A percentile compares a stretch with the other conserved stretches of the same genome.
phyloP scores from a whole-genome alignment of 2,888 invertebrate species.

The Slavum lentiscoides region DNA sequence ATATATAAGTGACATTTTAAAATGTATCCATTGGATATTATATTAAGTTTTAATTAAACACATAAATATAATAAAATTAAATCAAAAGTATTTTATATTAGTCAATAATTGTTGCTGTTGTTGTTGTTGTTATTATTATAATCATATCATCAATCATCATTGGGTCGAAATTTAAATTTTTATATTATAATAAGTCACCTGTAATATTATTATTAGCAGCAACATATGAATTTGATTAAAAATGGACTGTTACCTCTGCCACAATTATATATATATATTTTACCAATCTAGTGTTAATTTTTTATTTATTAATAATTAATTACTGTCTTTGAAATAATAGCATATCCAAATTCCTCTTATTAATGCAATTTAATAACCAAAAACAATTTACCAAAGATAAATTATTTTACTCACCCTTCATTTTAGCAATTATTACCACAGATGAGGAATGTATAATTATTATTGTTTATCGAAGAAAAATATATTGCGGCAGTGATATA shows the following conservation, averaged over 20 bases:
- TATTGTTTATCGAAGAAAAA: not conserved
- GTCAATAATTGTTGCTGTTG: too few species aligned
- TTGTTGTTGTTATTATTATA: slow-evolving; percentile 25
- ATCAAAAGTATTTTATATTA: slow-evolving; percentile 36
- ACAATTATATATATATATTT: slow-evolving; percentile 23
- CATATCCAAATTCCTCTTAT: not conserved
- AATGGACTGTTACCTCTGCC: slow-evolving; percentile 38
- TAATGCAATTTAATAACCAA: not conserved
- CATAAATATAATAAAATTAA: slow-evolving; percentile 40
- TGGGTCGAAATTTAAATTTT: slow-evolving; percentile 26
- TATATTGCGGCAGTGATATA: slow-evolving; percentile 28
- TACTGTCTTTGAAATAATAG: not conserved
- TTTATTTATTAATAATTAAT: not conserved
- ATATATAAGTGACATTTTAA: slow-evolving; percentile 35
- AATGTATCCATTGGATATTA: not conserved
- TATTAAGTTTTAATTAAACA: slow-evolving; percentile 29
- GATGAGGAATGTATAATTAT: not conserved
- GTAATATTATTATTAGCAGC: slow-evolving; percentile 31
- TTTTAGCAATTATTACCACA: too few species aligned
- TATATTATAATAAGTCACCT: slow-evolving; percentile 28
- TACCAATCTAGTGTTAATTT: not conserved
- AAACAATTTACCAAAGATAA: not conserved
- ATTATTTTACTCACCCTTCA: too few species aligned
- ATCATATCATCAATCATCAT: slow-evolving; percentile 33
- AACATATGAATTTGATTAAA: slow-evolving; percentile 18